Percentiles rank a stretch among this genome's conserved stretches.
Evolutionary conservation across 1,140 invertebrate genomes (phyloP).

Genomic region (Bombus huntii): DNA sequence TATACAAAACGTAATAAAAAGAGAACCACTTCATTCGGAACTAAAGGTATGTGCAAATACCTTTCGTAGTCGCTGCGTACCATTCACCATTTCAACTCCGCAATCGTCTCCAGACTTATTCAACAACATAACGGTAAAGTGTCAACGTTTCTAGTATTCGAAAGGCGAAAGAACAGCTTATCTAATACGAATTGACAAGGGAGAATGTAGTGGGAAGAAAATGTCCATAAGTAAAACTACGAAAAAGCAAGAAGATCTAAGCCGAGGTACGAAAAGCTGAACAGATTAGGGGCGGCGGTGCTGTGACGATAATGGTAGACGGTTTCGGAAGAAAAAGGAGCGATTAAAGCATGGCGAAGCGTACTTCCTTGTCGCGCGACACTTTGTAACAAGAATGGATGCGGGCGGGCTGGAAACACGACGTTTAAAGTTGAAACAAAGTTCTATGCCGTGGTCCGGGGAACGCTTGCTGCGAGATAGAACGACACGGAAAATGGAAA

Average conservation of each 20-base stretch:
- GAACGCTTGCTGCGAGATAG: neutral
- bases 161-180: too few species aligned
- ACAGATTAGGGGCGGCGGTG: constrained; percentile 4
- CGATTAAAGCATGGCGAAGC: constrained; percentile 58
- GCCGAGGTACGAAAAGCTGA: neutral
- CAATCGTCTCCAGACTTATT: too few species aligned
- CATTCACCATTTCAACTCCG: too few species aligned
- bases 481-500: constrained; percentile 50
- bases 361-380: constrained; percentile 55
- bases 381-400: constrained; percentile 70
- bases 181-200: too few species aligned
- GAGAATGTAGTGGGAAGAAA: too few species aligned
- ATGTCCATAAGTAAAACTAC: neutral
- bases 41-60: too few species aligned
- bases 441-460: constrained; percentile 43
- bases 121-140: too few species aligned
- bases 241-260: neutral
- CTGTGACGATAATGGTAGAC: constrained; percentile 53
- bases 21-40: too few species aligned
- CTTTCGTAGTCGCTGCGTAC: too few species aligned
- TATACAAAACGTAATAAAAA: too few species aligned
- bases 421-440: constrained; percentile 70
- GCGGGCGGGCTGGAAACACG: constrained; percentile 61
- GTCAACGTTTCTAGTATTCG: too few species aligned
- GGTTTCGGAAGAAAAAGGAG: constrained; percentile 59